phyloP scores from a whole-genome alignment of 2,797 vertebrate species.

The Rhabdophis nuchalis region DNA sequence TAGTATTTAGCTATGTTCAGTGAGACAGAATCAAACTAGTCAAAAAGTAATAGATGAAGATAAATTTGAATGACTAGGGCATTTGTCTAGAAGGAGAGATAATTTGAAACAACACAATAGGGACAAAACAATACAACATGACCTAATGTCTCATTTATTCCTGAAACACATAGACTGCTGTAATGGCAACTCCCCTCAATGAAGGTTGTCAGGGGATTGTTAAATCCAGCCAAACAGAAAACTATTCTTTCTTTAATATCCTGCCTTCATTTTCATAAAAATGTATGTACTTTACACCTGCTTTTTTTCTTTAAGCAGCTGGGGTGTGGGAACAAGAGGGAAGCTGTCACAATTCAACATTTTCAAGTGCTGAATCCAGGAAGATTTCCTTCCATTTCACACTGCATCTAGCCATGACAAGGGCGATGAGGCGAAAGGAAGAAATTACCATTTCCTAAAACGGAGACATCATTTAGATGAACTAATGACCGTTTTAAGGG shows the following conservation, averaged over 20 bases:
- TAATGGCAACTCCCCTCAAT: not conserved
- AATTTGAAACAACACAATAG: not conserved
- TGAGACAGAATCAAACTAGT: not conserved
- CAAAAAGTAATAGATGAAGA: not conserved
- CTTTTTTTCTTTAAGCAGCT: not conserved
- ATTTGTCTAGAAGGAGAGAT: not conserved
- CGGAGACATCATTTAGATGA: not conserved
- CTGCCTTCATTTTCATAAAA: not conserved
- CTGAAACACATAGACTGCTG: not conserved
- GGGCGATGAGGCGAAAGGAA: not conserved
- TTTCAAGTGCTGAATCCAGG: not conserved
- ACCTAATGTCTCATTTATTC: not conserved
- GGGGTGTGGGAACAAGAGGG: not conserved
- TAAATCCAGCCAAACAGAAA: not conserved
- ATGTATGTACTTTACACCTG: not conserved
- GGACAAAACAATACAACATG: not conserved
- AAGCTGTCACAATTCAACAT: not conserved
- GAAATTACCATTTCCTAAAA: accelerated
- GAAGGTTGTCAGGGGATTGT: not conserved
- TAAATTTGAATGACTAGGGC: not conserved
- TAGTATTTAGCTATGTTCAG: not conserved
- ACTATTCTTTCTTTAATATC: not conserved
- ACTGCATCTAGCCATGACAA: not conserved
- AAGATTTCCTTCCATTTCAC: not conserved
- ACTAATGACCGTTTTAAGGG: accelerated